phyloP scores from a whole-genome alignment of 2,113 vertebrate species.

The Apteryx owenii region DNA sequence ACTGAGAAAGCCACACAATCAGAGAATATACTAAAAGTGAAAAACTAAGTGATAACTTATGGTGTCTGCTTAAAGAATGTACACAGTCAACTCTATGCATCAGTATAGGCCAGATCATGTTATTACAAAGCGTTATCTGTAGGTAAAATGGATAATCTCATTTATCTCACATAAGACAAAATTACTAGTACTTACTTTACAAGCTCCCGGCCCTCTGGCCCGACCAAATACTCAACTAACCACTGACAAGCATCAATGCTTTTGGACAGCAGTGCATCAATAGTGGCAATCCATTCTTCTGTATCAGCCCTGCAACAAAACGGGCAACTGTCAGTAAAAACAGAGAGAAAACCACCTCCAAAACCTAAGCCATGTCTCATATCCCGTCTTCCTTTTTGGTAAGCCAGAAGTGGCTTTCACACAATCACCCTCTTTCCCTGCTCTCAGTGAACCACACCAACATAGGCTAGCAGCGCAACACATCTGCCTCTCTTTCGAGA shows the following conservation, averaged over 20 bases:
- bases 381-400: background rate
- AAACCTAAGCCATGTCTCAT: background rate
- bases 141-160: background rate
- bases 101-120: background rate
- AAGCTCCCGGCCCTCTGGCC: slow-evolving; percentile 92
- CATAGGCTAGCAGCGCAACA: background rate
- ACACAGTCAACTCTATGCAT: background rate
- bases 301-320: slow-evolving; percentile 88
- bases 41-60: background rate
- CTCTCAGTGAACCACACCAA: background rate
- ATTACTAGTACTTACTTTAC: slow-evolving; percentile 85
- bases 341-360: background rate
- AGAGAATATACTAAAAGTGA: background rate
- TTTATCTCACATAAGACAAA: background rate
- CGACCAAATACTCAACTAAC: slow-evolving; percentile 93
- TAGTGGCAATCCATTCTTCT: slow-evolving; percentile 97
- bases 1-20: background rate
- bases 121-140: background rate
- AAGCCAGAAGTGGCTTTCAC: background rate
- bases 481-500: background rate
- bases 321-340: background rate
- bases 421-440: background rate
- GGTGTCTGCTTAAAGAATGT: background rate
- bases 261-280: slow-evolving; percentile 94
- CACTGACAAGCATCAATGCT: slow-evolving; percentile 96